A percentile compares a stretch with the other conserved stretches of the same genome.
Conservation (phyloP, 2,888 invertebrate genomes). For the Eubasilissa splendida region DNA sequence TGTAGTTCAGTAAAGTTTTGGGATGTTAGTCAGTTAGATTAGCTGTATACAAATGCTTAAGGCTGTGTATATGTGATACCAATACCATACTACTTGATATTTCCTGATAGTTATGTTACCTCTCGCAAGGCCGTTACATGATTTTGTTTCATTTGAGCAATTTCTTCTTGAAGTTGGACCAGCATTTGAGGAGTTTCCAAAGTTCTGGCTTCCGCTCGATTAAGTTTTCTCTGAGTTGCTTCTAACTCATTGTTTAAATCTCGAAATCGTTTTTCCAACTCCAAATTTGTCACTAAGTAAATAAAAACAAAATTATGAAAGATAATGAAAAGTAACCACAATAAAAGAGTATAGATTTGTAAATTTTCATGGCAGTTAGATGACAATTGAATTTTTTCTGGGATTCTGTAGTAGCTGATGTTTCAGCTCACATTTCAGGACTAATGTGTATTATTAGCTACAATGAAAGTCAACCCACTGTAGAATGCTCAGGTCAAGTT, state of each 20-base stretch:
- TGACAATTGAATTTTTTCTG: background rate
- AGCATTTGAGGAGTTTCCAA: constrained; percentile 77
- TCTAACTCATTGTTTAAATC: constrained; percentile 78
- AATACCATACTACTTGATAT: too few species aligned
- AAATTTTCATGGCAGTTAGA: too few species aligned
- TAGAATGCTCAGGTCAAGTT: too few species aligned
- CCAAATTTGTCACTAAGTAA: constrained; percentile 64
- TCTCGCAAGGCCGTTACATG: constrained; percentile 80
- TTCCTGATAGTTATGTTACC: constrained; percentile 62
- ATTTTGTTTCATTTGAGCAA: constrained; percentile 81
- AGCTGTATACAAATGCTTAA: too few species aligned
- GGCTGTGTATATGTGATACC: too few species aligned
- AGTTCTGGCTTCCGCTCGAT: constrained; percentile 76
- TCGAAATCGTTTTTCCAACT: constrained; percentile 69
- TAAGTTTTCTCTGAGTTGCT: constrained; percentile 75
- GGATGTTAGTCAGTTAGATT: too few species aligned
- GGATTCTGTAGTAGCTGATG: too few species aligned
- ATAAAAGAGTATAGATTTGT: too few species aligned
- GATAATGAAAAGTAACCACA: background rate
- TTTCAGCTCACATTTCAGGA: too few species aligned
- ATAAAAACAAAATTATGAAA: background rate
- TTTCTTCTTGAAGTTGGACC: constrained; percentile 80
- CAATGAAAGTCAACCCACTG: too few species aligned
- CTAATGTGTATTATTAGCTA: too few species aligned
- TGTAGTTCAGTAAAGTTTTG: too few species aligned